Conservation (phyloP, 64 coral and sea anemone genomes). For the Montipora capricornis region DNA sequence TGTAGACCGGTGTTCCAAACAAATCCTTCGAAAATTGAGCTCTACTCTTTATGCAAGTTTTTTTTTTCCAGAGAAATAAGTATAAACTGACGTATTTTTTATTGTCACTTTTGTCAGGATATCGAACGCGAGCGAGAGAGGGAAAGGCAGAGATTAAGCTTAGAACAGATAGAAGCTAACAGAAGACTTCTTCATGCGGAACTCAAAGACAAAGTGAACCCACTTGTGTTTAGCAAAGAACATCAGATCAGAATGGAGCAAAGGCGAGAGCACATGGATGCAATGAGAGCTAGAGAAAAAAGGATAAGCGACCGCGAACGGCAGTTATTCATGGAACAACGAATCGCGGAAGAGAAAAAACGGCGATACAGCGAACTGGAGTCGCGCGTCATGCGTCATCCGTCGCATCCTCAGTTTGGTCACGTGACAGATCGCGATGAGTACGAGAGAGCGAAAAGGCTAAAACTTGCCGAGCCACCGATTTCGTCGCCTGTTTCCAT, state of each 20-base stretch:
- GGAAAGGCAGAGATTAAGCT: conserved; percentile 86
- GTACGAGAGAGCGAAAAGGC: conserved; percentile 82
- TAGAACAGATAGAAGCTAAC: conserved; percentile 95
- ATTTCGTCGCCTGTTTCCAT: conserved; percentile 28
- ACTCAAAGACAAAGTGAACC: conserved; percentile 95
- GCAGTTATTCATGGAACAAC: conserved; percentile 68
- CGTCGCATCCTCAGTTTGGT: conserved; percentile 63
- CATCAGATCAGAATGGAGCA: conserved; percentile 70
- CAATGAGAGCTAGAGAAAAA: conserved; percentile 82
- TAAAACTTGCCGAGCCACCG: conserved; percentile 65
- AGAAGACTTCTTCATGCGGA: conserved; percentile 87
- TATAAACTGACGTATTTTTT: not conserved
- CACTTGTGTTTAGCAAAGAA: conserved; percentile 84
- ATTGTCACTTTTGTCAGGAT: conserved; percentile 56
- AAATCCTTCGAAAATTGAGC: too few species aligned
- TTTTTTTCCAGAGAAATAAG: too few species aligned
- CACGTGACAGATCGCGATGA: conserved; percentile 76
- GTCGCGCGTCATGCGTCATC: conserved; percentile 53
- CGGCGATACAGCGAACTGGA: conserved; percentile 74
- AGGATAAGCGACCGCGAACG: conserved; percentile 78
- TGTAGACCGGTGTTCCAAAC: too few species aligned
- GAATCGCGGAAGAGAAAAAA: conserved; percentile 76
- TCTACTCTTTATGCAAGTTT: too few species aligned
- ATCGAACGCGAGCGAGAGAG: conserved; percentile 91
- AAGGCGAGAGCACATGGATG: conserved; percentile 72